phyloP scores from a whole-genome alignment of 2,113 vertebrate genomes.

The Gallinago jamesoni region DNA sequence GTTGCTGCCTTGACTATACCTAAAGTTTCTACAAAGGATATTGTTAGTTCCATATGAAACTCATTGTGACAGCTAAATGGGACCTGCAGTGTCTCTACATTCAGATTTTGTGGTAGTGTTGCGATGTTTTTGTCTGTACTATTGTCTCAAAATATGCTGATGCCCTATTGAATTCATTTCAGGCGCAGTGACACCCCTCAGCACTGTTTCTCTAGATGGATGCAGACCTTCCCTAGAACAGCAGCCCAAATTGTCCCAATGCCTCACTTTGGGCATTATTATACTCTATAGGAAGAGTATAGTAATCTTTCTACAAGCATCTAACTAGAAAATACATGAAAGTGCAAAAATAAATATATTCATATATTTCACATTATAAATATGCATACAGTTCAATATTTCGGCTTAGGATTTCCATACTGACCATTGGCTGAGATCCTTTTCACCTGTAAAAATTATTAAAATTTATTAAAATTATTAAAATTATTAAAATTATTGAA shows the following conservation, averaged over 20 bases:
- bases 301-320: background rate
- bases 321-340: background rate
- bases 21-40: background rate
- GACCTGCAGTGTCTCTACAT: background rate
- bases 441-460: background rate
- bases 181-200: background rate
- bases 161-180: background rate
- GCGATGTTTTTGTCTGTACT: background rate
- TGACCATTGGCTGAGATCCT: background rate
- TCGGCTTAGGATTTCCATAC: background rate
- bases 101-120: background rate
- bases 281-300: background rate
- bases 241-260: background rate
- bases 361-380: background rate
- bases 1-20: background rate
- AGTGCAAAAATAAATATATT: background rate
- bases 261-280: background rate
- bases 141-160: background rate
- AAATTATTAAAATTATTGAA: background rate
- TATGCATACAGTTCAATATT: background rate
- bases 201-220: background rate
- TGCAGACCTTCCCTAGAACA: background rate
- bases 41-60: background rate
- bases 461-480: background rate
- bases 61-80: background rate